Percentiles rank a stretch among this genome's conserved stretches.
Evolutionary conservation across 2,888 invertebrate genomes (phyloP).

Genomic region (Heliconius erato): DNA sequence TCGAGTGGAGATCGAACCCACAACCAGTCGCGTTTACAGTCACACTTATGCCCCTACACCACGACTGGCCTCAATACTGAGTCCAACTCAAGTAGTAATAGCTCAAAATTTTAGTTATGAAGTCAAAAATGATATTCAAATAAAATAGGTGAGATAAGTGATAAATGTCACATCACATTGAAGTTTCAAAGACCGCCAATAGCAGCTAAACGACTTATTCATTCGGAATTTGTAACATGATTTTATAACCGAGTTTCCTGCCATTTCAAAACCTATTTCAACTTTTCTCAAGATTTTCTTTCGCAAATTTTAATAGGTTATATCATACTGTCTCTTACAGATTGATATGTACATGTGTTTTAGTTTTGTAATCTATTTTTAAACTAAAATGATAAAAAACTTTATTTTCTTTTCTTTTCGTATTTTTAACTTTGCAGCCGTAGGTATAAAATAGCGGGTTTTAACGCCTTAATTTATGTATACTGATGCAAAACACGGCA

Average conservation of each 20-base stretch:
- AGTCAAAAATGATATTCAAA: conserved; percentile 18
- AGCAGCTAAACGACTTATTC: conserved; percentile 28
- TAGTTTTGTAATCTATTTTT: too few relatives aligned
- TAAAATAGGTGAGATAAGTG: conserved; percentile 19
- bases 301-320: neutral
- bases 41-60: too few relatives aligned
- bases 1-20: too few relatives aligned
- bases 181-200: conserved; percentile 28
- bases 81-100: too few relatives aligned
- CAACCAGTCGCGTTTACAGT: too few relatives aligned
- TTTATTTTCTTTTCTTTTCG: too few relatives aligned
- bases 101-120: neutral
- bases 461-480: neutral
- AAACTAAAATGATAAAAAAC: neutral
- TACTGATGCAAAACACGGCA: neutral
- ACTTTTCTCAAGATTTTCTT: conserved; percentile 4
- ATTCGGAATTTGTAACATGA: conserved; percentile 33
- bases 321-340: neutral
- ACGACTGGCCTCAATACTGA: too few relatives aligned
- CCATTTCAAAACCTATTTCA: conserved; percentile 12
- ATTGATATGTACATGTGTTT: neutral
- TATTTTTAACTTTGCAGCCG: neutral
- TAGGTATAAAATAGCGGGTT: neutral
- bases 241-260: conserved; percentile 23
- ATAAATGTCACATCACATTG: conserved; percentile 30